These are phyloP conservation scores for Lordiphosa fenestrarum DNA, from an alignment of 2,888 invertebrate species.

Conservation along the genomic window DNA sequence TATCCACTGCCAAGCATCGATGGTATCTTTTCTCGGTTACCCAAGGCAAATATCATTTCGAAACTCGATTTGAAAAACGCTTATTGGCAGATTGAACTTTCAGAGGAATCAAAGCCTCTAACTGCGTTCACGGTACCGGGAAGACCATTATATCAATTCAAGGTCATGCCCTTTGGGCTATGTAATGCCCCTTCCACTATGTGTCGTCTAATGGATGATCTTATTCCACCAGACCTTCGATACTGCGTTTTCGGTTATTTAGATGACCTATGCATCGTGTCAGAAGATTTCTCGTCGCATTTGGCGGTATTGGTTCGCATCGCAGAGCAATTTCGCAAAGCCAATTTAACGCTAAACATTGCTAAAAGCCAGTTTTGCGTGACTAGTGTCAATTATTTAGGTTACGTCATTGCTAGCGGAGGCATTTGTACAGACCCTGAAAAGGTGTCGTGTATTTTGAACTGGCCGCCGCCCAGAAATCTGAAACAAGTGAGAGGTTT, in stretches of 20 bases:
- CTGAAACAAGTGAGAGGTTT: not conserved
- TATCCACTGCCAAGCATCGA: not conserved
- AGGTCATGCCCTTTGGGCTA: conserved; percentile 8
- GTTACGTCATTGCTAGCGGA: too few relatives aligned
- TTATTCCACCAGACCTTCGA: conserved; percentile 1
- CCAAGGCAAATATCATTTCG: too few relatives aligned
- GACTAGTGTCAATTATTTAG: too few relatives aligned
- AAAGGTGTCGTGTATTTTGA: too few relatives aligned
- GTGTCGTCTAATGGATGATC: conserved; percentile 11
- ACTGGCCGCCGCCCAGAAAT: too few relatives aligned
- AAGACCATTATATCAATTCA: conserved; percentile 5
- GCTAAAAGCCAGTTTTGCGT: too few relatives aligned
- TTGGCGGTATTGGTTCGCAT: not conserved
- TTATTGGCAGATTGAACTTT: conserved; percentile 2
- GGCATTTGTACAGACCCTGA: too few relatives aligned
- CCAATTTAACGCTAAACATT: not conserved
- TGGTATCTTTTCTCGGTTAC: too few relatives aligned
- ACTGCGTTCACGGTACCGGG: not conserved
- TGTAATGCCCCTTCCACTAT: conserved; percentile 7
- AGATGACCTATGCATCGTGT: conserved; percentile 1
- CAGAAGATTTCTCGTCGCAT: not conserved
- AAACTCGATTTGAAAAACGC: conserved; percentile 1
- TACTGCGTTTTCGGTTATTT: conserved; percentile 7
- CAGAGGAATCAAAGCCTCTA: not conserved
- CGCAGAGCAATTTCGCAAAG: conserved; percentile 5